These are phyloP conservation scores for Madoqua kirkii DNA, from an alignment of 2,113 vertebrate genomes.

Conservation along the genomic window DNA sequence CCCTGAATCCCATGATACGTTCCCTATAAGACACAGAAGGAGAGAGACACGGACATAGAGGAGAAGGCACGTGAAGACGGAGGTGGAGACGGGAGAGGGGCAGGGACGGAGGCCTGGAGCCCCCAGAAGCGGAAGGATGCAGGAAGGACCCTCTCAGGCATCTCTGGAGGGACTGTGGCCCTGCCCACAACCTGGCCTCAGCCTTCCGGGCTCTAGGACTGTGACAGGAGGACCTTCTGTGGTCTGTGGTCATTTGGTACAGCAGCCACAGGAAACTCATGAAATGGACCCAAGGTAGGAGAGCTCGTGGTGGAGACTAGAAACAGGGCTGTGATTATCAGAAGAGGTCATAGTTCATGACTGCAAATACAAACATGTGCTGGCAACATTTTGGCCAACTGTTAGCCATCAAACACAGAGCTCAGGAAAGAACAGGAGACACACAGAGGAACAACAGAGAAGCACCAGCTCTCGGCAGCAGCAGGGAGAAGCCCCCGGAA, in stretches of 20 bases:
- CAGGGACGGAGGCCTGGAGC: neutral
- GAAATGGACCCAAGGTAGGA: too few species aligned
- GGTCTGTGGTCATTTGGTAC: too few species aligned
- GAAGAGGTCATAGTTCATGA: neutral
- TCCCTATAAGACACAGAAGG: too few species aligned
- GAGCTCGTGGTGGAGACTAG: neutral
- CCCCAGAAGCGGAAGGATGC: neutral
- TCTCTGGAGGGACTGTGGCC: neutral
- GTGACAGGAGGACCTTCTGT: too few species aligned
- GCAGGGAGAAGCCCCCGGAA: neutral
- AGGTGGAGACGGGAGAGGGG: too few species aligned
- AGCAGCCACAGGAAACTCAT: too few species aligned
- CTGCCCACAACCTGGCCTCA: neutral
- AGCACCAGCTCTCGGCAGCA: neutral
- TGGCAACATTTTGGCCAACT: neutral
- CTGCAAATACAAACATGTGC: neutral
- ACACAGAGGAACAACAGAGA: neutral
- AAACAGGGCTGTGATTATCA: neutral
- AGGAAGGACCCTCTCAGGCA: neutral
- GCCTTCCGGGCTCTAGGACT: neutral
- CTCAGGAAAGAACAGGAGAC: neutral
- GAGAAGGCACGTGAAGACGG: rapidly evolving
- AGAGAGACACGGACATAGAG: too few species aligned
- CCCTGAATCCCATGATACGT: too few species aligned
- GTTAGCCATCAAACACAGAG: neutral